Evolutionary conservation across 2,797 vertebrate species (phyloP).

Genomic region (Lacerta agilis): DNA sequence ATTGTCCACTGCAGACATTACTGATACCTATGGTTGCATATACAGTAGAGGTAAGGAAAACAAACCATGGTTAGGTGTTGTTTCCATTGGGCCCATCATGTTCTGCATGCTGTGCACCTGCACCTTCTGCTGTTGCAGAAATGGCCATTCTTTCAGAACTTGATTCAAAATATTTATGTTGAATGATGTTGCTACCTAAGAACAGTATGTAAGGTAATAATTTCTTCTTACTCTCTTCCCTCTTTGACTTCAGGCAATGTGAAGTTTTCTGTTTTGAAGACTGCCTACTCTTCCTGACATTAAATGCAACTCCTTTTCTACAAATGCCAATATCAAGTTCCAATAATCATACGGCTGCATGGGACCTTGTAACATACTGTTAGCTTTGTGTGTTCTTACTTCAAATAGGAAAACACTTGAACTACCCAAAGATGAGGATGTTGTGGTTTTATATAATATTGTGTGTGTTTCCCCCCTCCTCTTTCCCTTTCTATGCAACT

Average conservation of each 20-base stretch:
- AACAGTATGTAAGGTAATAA: background rate
- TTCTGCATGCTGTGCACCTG: background rate
- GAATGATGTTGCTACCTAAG: background rate
- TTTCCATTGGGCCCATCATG: too few species aligned
- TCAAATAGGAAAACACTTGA: conserved; percentile 78
- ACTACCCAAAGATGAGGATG: conserved; percentile 90
- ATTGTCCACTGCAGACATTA: background rate
- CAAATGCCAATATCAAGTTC: conserved; percentile 53
- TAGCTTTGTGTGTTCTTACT: conserved; percentile 64
- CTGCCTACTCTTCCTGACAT: conserved; percentile 54
- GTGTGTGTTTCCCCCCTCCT: conserved; percentile 79
- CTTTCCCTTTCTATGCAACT: conserved; percentile 98
- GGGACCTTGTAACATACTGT: conserved; percentile 63
- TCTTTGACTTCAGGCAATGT: conserved; percentile 75
- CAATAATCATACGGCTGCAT: conserved; percentile 63
- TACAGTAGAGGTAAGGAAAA: too few species aligned
- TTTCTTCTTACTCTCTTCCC: background rate
- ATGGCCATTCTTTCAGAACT: background rate
- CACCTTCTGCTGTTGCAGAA: background rate
- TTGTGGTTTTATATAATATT: conserved; percentile 83
- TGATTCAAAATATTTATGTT: background rate
- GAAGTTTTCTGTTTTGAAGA: conserved; percentile 56
- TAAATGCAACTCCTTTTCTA: conserved; percentile 65
- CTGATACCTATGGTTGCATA: background rate
- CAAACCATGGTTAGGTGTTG: background rate